phyloP scores from a whole-genome alignment of 2,113 vertebrate genomes.

The Cinclus mexicanus region DNA sequence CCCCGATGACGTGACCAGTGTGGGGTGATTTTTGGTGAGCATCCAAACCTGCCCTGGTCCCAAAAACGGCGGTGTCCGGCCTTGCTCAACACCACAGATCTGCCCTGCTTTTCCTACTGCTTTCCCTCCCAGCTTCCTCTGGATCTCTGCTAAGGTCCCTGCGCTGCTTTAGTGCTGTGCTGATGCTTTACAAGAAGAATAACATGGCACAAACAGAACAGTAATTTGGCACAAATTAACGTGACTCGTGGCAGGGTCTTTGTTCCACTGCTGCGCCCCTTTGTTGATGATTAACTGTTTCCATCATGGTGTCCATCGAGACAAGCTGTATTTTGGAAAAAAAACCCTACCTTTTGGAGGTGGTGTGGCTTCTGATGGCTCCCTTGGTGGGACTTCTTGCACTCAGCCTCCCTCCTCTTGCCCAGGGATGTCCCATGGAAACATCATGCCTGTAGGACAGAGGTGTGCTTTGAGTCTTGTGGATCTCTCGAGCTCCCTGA shows the following conservation, averaged over 20 bases:
- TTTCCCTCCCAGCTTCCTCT: neutral
- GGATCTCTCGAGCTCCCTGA: neutral
- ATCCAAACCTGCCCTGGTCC: accelerated
- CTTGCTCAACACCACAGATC: neutral
- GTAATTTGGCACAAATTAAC: neutral
- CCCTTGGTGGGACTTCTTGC: neutral
- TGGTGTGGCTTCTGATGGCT: accelerated
- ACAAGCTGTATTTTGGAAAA: accelerated
- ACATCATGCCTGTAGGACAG: neutral
- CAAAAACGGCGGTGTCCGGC: accelerated
- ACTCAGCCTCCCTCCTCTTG: accelerated
- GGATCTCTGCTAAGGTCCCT: neutral
- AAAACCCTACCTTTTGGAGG: neutral
- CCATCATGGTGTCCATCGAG: accelerated
- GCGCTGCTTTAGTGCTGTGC: neutral
- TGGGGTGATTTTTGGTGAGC: neutral
- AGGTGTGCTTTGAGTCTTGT: neutral
- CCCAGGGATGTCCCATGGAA: accelerated
- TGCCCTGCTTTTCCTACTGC: neutral
- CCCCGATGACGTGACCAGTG: accelerated
- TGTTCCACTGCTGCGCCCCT: accelerated
- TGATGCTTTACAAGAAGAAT: neutral
- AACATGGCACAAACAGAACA: neutral
- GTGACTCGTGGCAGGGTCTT: neutral
- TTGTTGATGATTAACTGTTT: accelerated